Evolutionary conservation across 2,888 invertebrate genomes (phyloP), one percentile per base, ranked within the genome.

Genomic region (Punctoribates punctum): DNA sequence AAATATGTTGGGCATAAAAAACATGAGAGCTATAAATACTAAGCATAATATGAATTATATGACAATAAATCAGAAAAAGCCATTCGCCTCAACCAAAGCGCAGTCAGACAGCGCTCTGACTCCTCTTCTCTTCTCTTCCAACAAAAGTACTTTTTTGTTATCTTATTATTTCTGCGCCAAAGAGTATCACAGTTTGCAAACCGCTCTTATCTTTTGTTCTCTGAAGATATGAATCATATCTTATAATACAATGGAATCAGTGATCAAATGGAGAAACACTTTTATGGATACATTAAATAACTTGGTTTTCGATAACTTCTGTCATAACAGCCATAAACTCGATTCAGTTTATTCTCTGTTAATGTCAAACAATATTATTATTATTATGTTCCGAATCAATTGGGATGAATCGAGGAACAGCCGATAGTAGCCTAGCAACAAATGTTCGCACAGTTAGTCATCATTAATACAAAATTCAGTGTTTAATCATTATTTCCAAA

Each of bases 181-280:
- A 38, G 46, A 70, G 70, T 70, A 70, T 11, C 1, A 70, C 46
- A 42, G 70, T 65, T n/a, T 65, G 65, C 17, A 27, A 29, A n/a
- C n/a, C 11, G n/a, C 34, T 65, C 27, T 65, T n/a, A 25, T n/a
- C n/a, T 34, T 70, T 38, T 20, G 38, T 15, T 70, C 46, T 42
- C 42, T 62, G 15, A 70, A 70, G 46, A 70, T 70, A 70, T 70
- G 70, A 70, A 23, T 70, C 70, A 70, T 70, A 70, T 42, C 70
- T 70, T 70, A 70, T 70, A 9, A 17, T 46, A 46, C 23, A 46
- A 23, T 46, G 46, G 9, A 70, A 70, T 11, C 6, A 23, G 9
- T 46, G 70, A 38, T 42, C 23, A 23, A 70, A 6, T 70, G 9
- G 34, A 9, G 46, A 70, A 65, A 34, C 5, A 34, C 25, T n/a